Percentiles rank a stretch among this genome's conserved stretches.
Conservation (phyloP, 2,888 invertebrate species). For the Phorcus lineatus region DNA sequence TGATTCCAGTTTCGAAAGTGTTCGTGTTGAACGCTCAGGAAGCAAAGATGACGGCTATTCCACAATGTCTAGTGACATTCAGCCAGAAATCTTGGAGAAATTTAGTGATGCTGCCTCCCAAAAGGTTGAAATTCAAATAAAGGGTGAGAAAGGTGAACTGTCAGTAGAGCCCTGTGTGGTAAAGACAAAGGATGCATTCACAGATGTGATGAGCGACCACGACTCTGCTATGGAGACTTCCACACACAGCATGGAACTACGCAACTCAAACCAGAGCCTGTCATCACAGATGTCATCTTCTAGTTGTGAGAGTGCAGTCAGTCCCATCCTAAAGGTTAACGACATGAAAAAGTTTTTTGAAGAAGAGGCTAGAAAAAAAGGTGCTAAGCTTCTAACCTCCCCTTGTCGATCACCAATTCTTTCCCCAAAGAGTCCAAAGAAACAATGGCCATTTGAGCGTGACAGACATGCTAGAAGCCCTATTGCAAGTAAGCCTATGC, state of each 20-base stretch:
- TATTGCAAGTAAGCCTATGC: conserved; percentile 19
- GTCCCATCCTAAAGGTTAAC: conserved; percentile 52
- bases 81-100: conserved; percentile 64
- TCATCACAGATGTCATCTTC: conserved; percentile 55
- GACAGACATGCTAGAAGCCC: conserved; percentile 5
- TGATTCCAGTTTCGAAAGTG: conserved; percentile 58
- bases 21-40: conserved; percentile 65
- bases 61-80: conserved; percentile 70
- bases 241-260: conserved; percentile 52
- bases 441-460: not conserved
- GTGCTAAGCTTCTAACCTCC: conserved; percentile 27
- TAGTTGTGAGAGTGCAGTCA: conserved; percentile 48
- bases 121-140: conserved; percentile 17
- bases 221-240: conserved; percentile 54
- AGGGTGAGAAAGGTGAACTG: not conserved
- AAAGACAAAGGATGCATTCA: conserved; percentile 25
- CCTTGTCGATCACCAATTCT: not conserved
- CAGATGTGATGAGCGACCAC: conserved; percentile 42
- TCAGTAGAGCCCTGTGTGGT: not conserved
- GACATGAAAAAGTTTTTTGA: conserved; percentile 62
- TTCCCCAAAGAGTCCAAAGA: conserved; percentile 16
- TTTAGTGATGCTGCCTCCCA: conserved; percentile 51
- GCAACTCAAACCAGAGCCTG: conserved; percentile 51
- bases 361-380: conserved; percentile 49
- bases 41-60: conserved; percentile 71